Conservation (phyloP, 2,888 invertebrate species). For the Dermolepida albohirtum region DNA sequence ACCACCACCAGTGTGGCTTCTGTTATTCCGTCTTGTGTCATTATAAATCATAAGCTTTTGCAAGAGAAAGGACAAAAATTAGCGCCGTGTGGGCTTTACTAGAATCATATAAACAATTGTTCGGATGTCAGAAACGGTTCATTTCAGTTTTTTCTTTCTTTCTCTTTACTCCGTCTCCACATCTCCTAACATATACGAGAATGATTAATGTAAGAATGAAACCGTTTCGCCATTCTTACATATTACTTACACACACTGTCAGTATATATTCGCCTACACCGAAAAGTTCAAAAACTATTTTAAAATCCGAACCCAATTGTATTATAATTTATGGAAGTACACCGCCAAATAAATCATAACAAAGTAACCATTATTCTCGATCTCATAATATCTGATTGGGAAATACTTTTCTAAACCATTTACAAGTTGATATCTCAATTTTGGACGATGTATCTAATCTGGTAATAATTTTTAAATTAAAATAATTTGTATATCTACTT, state of each 20-base stretch:
- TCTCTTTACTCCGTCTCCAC: background rate
- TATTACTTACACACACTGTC: constrained; percentile 45
- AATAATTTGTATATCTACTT: constrained; percentile 29
- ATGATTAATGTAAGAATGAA: constrained; percentile 51
- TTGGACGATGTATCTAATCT: constrained; percentile 16
- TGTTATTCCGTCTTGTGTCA: constrained; percentile 39
- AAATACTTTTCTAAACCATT: constrained; percentile 28
- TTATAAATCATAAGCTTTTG: constrained; percentile 41
- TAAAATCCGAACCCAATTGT: constrained; percentile 48
- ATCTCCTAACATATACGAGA: constrained; percentile 34
- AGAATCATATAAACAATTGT: constrained; percentile 47
- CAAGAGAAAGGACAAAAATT: constrained; percentile 37
- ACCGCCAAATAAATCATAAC: constrained; percentile 48
- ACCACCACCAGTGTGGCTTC: constrained; percentile 36
- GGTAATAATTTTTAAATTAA: constrained; percentile 33
- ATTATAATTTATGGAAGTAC: constrained; percentile 49
- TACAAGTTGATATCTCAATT: constrained; percentile 39
- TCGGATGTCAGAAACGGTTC: constrained; percentile 45
- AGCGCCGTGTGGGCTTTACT: constrained; percentile 38
- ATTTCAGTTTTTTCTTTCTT: constrained; percentile 40
- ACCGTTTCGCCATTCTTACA: constrained; percentile 51
- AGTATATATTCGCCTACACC: constrained; percentile 46
- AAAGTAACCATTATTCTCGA: constrained; percentile 40
- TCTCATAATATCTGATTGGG: constrained; percentile 33
- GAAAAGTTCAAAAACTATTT: constrained; percentile 48